phyloP scores from a whole-genome alignment of 2,888 invertebrate species.

The Ganaspis brasiliensis region DNA sequence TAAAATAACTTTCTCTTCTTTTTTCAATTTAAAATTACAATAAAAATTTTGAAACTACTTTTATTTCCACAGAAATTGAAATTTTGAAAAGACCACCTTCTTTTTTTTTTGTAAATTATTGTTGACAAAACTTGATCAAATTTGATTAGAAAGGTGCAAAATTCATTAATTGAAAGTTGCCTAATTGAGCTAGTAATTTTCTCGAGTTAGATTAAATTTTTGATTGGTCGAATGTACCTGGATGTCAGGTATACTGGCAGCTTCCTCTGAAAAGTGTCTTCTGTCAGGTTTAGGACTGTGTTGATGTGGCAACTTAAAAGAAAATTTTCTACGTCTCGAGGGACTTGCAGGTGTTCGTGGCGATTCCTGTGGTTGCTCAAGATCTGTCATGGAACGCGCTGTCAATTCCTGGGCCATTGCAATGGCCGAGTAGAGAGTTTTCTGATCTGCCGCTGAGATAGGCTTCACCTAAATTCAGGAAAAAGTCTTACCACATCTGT shows the following conservation, averaged over 20 bases:
- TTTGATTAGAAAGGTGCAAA: no score
- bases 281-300: conserved; percentile 86
- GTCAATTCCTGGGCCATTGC: conserved; percentile 96
- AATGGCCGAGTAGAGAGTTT: conserved; percentile 94
- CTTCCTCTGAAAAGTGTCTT: conserved; percentile 95
- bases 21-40: no score
- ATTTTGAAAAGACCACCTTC: no score
- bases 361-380: conserved; percentile 79
- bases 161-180: no score
- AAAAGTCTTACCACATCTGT: conserved; percentile 28
- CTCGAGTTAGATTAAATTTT: no score
- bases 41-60: no score
- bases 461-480: conserved; percentile 86
- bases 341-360: conserved; percentile 80
- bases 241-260: conserved; percentile 91
- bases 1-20: no score
- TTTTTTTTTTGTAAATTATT: no score
- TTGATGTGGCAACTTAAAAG: conserved; percentile 87
- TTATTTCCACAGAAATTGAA: no score
- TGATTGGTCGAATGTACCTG: conserved; percentile 85
- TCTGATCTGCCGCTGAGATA: conserved; percentile 96
- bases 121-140: no score
- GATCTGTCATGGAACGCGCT: conserved; percentile 81
- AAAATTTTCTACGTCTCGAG: conserved; percentile 89
- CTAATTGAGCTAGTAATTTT: no score